Evolutionary conservation across 2,797 vertebrate genomes (phyloP).

Genomic region (Muscicapa comitata): DNA sequence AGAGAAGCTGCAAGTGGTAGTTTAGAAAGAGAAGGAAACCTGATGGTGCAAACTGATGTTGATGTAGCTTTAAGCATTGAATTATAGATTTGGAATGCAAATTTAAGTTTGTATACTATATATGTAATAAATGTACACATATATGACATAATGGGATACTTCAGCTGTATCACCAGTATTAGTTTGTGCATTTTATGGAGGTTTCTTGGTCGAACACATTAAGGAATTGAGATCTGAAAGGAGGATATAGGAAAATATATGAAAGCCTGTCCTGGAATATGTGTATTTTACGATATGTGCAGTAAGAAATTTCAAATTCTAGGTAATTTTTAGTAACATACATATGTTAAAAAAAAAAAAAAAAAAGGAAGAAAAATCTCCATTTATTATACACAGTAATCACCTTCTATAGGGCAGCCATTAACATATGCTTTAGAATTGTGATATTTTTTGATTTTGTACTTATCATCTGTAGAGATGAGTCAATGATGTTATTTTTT

Average conservation of each 20-base stretch:
- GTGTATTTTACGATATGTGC: not conserved
- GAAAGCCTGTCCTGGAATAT: not conserved
- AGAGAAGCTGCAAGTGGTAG: not conserved
- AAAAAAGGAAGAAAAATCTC: not conserved
- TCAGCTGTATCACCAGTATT: not conserved
- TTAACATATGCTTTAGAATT: conserved; percentile 42
- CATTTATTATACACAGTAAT: conserved; percentile 26
- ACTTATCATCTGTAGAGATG: conserved; percentile 36
- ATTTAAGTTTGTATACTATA: not conserved
- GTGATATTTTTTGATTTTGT: conserved; percentile 67
- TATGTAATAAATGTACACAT: not conserved
- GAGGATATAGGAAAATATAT: not conserved
- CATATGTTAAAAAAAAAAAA: not conserved
- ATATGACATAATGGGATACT: not conserved
- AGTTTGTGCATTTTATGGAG: not conserved
- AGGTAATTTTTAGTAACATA: not conserved
- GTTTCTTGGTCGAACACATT: not conserved
- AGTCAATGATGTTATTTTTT: conserved; percentile 36
- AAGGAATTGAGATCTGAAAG: not conserved
- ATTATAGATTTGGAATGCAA: not conserved
- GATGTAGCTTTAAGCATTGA: not conserved
- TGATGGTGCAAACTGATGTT: not conserved
- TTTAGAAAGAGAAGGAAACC: not conserved
- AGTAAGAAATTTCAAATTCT: not conserved
- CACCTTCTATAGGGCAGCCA: not conserved